A percentile compares a stretch with the other conserved stretches of the same genome.
phyloP scores from a whole-genome alignment of 2,888 invertebrate species.

The Philonicus albiceps region DNA sequence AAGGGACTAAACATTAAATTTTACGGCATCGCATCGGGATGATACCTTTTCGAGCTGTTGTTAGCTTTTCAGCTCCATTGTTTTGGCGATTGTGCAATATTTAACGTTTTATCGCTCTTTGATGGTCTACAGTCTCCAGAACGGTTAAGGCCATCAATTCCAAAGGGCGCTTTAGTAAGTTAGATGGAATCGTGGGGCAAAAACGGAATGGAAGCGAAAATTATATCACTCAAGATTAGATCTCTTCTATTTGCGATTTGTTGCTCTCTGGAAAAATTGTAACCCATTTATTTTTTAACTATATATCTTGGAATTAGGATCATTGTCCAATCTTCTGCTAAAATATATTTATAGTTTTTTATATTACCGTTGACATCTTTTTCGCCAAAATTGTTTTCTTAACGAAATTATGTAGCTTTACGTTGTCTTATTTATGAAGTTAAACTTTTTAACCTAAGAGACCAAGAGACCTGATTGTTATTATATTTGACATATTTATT shows the following conservation, averaged over 20 bases:
- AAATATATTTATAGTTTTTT: not conserved
- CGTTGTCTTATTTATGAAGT: not conserved
- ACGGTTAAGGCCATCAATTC: not conserved
- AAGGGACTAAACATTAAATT: not conserved
- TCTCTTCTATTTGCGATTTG: not conserved
- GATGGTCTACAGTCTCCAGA: not conserved
- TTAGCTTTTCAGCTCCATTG: not conserved
- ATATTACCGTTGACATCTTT: not conserved
- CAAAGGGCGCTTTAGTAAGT: not conserved
- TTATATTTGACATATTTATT: too few relatives aligned
- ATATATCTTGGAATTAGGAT: not conserved
- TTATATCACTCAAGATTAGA: not conserved
- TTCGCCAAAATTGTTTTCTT: not conserved
- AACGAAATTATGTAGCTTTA: not conserved
- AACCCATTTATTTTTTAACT: not conserved
- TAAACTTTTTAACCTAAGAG: not conserved
- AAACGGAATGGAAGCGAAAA: not conserved
- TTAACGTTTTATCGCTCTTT: not conserved
- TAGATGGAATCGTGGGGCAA: not conserved
- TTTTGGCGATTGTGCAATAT: not conserved
- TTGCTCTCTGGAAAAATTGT: not conserved
- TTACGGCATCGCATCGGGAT: not conserved
- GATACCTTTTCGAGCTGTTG: not conserved
- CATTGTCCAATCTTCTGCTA: not conserved
- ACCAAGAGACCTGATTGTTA: too few relatives aligned